Conservation (phyloP, 1,140 invertebrate species). For the Pseudomyrmex sp. region DNA sequence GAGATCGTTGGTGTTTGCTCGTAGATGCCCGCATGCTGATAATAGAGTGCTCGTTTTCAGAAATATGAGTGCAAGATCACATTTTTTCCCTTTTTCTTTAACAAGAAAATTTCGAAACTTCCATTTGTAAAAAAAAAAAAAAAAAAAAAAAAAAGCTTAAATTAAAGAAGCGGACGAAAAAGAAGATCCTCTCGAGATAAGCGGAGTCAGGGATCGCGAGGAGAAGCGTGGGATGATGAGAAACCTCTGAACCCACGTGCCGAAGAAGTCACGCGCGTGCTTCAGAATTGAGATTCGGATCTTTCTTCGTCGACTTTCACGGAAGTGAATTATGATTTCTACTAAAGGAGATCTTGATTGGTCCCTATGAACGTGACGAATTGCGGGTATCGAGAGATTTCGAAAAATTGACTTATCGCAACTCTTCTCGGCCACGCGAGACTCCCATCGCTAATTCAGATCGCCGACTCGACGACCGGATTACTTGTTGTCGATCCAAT, state of each 20-base stretch:
- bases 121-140: too few species aligned
- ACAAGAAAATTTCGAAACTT: too few species aligned
- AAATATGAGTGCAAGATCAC: too few species aligned
- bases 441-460: constrained; percentile 24
- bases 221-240: constrained; percentile 6
- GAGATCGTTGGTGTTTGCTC: neutral
- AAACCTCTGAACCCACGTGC: neutral
- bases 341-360: constrained; percentile 55
- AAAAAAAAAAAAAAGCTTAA: neutral
- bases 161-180: neutral
- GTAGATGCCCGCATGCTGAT: neutral
- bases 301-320: constrained; percentile 42
- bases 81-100: too few species aligned
- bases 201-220: constrained; percentile 1
- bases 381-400: constrained; percentile 31
- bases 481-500: constrained; percentile 24
- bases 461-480: neutral
- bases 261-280: constrained; percentile 63
- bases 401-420: constrained; percentile 49
- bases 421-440: neutral
- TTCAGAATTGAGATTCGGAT: constrained; percentile 54
- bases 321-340: constrained; percentile 61
- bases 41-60: too few species aligned
- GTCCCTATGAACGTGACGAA: constrained; percentile 45
- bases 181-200: neutral